Conservation (phyloP, 2,113 vertebrate species). For the Percina caprodes region DNA sequence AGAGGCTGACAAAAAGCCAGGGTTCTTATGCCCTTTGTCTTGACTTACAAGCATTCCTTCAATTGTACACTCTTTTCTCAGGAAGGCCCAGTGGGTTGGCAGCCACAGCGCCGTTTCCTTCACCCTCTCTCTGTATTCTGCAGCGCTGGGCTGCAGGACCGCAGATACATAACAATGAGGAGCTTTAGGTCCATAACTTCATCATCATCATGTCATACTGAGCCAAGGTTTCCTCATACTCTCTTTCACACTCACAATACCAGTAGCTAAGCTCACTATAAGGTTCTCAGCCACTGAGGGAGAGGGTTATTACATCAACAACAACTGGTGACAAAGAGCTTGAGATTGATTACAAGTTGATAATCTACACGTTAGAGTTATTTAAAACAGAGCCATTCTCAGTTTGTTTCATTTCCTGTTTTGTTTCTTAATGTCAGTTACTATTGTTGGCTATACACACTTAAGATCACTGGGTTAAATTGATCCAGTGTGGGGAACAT, state of each 20-base stretch:
- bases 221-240: slow-evolving; percentile 69
- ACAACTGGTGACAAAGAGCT: background rate
- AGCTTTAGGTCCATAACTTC: slow-evolving; percentile 66
- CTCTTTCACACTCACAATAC: slow-evolving; percentile 53
- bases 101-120: slow-evolving; percentile 19
- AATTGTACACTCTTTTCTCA: slow-evolving; percentile 43
- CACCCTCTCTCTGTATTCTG: slow-evolving; percentile 31
- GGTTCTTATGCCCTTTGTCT: slow-evolving; percentile 52
- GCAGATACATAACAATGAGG: slow-evolving; percentile 71
- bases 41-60: slow-evolving; percentile 60
- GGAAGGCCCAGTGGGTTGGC: slow-evolving; percentile 37
- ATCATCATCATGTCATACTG: slow-evolving; percentile 57
- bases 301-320: background rate
- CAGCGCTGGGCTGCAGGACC: slow-evolving; percentile 50
- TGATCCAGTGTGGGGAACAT: background rate
- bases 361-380: slow-evolving; percentile 3
- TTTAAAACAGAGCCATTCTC: background rate
- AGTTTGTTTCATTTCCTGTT: background rate
- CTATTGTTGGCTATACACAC: background rate
- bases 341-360: slow-evolving; percentile 24
- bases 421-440: too few relatives aligned
- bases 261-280: slow-evolving; percentile 23
- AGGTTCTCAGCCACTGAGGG: slow-evolving; percentile 29
- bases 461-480: background rate
- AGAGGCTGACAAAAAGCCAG: slow-evolving; percentile 44